These are phyloP conservation scores for Myotis davidii DNA, from an alignment of 2,113 vertebrate species.

Conservation along the genomic window DNA sequence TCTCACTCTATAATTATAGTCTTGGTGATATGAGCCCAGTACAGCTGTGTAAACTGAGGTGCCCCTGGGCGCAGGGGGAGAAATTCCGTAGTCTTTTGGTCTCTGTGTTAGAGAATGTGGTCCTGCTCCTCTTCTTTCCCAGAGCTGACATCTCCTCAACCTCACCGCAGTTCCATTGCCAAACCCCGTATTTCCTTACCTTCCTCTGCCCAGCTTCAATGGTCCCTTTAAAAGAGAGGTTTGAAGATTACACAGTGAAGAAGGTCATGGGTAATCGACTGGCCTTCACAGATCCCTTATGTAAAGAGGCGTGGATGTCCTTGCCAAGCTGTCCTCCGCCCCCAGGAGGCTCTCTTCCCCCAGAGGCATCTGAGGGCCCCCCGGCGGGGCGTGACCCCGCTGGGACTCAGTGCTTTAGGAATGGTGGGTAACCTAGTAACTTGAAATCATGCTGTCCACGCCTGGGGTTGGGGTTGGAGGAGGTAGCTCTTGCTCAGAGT, in stretches of 20 bases:
- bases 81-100: not conserved
- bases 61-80: not conserved
- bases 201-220: not conserved
- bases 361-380: not conserved
- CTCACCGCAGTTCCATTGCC: not conserved
- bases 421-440: not conserved
- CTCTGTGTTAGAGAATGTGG: not conserved
- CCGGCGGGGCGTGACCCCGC: not conserved
- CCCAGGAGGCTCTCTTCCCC: not conserved
- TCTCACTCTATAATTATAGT: not conserved
- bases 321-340: not conserved
- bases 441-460: not conserved
- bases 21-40: not conserved
- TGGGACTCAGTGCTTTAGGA: not conserved
- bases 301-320: not conserved
- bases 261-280: not conserved
- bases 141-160: not conserved
- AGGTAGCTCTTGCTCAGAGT: not conserved
- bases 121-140: not conserved
- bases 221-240: not conserved
- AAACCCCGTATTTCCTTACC: not conserved
- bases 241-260: not conserved
- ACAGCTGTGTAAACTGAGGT: not conserved
- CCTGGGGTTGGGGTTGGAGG: not conserved
- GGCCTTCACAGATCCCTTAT: not conserved